phyloP scores from a whole-genome alignment of 2,113 vertebrate genomes.

The Procavia capensis region DNA sequence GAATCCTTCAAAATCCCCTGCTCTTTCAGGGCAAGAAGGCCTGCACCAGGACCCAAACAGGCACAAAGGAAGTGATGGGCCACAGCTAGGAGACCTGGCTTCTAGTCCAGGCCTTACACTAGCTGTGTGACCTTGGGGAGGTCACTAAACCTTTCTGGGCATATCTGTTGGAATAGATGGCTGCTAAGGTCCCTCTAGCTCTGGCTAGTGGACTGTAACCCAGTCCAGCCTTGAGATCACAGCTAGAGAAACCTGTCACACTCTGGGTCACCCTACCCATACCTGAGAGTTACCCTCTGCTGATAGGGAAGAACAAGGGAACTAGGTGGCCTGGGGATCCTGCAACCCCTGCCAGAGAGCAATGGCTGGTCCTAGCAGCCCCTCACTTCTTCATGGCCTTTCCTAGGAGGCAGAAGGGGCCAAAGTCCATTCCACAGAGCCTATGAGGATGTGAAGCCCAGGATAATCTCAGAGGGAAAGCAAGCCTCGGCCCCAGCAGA shows the following conservation, averaged over 20 bases:
- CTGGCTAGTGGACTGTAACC: not conserved
- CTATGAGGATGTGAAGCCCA: not conserved
- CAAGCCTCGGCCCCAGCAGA: conserved; percentile 65
- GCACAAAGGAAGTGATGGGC: not conserved
- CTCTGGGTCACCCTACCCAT: conserved; percentile 21
- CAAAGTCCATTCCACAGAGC: conserved; percentile 62
- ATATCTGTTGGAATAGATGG: conserved; percentile 45
- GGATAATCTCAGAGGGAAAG: conserved; percentile 70
- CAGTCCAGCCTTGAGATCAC: conserved; percentile 36
- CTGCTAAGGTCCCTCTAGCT: conserved; percentile 30
- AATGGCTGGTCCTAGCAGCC: not conserved
- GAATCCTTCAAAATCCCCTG: conserved; percentile 37
- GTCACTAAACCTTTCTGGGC: conserved; percentile 55
- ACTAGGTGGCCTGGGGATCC: not conserved
- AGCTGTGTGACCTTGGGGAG: conserved; percentile 57
- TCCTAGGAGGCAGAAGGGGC: conserved; percentile 48
- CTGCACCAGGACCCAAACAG: not conserved
- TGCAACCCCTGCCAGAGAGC: not conserved
- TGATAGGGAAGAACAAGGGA: not conserved
- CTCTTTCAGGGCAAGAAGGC: not conserved
- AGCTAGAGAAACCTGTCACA: not conserved
- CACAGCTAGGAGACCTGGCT: not conserved
- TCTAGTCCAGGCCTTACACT: not conserved
- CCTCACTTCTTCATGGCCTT: not conserved
- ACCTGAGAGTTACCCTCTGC: not conserved